These are phyloP conservation scores for Solen grandis DNA, from an alignment of 1,140 invertebrate species.

Conservation along the genomic window DNA sequence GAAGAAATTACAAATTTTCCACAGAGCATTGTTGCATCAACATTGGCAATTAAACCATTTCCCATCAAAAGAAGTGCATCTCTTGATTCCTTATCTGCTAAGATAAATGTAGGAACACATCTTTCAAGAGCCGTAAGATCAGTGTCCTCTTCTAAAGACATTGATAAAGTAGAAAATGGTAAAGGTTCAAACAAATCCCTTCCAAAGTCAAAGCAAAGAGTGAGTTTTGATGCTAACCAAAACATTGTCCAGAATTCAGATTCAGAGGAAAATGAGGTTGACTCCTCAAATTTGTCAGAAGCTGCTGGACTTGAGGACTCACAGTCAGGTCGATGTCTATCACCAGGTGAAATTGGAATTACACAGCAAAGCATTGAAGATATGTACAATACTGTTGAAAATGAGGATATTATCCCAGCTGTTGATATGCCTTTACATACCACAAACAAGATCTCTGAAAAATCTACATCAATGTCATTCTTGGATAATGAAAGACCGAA, in stretches of 20 bases:
- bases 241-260: background rate
- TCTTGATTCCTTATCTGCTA: conserved; percentile 18
- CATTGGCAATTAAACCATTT: conserved; percentile 31
- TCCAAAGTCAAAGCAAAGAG: background rate
- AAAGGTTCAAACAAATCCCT: background rate
- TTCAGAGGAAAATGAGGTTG: background rate
- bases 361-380: conserved; percentile 19
- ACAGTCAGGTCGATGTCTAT: conserved; percentile 40
- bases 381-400: conserved; percentile 1
- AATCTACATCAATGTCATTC: conserved; percentile 67
- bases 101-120: conserved; percentile 17
- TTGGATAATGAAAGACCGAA: conserved; percentile 31
- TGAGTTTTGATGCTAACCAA: background rate
- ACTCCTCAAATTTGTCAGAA: too few species aligned
- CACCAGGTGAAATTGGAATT: conserved; percentile 59
- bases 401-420: conserved; percentile 4
- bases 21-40: conserved; percentile 34
- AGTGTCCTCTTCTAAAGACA: background rate
- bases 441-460: conserved; percentile 49
- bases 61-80: conserved; percentile 31
- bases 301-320: background rate
- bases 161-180: background rate
- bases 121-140: conserved; percentile 26
- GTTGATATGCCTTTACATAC: background rate
- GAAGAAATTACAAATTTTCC: conserved; percentile 27